A percentile compares a stretch with the other conserved stretches of the same genome.
Conservation (phyloP, 2,113 vertebrate genomes). For the Charadrius vociferus region DNA sequence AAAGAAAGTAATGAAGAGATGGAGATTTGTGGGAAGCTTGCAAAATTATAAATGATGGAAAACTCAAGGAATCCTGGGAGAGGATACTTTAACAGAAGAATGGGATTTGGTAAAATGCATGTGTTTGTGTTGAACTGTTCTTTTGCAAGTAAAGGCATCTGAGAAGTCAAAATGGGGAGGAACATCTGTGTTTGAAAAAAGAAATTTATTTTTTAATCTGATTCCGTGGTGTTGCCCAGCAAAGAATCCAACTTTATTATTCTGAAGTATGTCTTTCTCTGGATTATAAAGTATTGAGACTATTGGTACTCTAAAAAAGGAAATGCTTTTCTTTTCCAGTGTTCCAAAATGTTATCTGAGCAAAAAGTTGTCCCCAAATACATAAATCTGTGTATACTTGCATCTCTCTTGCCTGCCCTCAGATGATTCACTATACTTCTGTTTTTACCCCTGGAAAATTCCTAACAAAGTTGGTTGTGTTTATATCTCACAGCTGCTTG, state of each 20-base stretch:
- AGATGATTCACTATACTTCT: neutral
- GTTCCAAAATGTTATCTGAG: neutral
- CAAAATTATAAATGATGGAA: neutral
- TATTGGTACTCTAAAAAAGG: neutral
- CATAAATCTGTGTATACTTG: neutral
- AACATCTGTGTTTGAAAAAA: neutral
- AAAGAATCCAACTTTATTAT: neutral
- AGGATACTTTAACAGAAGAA: neutral
- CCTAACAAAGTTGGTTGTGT: neutral
- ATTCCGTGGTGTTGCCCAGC: rapidly evolving
- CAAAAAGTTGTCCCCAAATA: neutral
- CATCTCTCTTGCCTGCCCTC: neutral
- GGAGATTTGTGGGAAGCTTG: neutral
- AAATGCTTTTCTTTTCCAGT: neutral
- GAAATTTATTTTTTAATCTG: neutral
- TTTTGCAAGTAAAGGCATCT: neutral
- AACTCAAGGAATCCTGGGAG: neutral
- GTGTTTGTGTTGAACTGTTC: neutral
- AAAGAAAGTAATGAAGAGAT: neutral
- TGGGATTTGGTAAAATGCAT: neutral
- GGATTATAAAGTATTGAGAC: neutral
- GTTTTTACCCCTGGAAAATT: neutral
- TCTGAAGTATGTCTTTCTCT: neutral
- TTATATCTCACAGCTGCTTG: neutral
- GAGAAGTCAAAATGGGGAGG: neutral